Conservation (phyloP, 2,113 vertebrate species). For the Charina bottae region DNA sequence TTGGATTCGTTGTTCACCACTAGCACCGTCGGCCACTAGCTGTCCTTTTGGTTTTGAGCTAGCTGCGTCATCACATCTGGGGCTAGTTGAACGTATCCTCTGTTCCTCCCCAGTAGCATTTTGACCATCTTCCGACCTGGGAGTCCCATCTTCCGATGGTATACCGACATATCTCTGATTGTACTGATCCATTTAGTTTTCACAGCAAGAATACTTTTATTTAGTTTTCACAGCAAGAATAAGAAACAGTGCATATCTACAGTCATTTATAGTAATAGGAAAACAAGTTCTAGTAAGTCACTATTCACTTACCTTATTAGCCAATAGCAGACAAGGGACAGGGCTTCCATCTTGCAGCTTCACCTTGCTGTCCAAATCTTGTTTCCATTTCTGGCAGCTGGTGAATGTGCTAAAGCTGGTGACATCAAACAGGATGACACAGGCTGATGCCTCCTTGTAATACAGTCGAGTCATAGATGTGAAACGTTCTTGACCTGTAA, state of each 20-base stretch:
- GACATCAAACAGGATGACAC: slow-evolving; percentile 88
- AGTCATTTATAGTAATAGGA: not conserved
- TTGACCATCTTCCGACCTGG: too few species aligned
- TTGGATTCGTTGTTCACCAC: too few species aligned
- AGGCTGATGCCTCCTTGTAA: slow-evolving; percentile 84
- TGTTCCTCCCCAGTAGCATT: too few species aligned
- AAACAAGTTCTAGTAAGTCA: fast-evolving
- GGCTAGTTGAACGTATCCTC: too few species aligned
- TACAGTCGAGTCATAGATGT: slow-evolving; percentile 89
- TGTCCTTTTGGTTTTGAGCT: too few species aligned
- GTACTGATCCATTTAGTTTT: too few species aligned
- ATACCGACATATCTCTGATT: too few species aligned
- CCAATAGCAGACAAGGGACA: slow-evolving; percentile 87
- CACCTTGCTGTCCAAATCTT: slow-evolving; percentile 85
- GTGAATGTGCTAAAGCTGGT: slow-evolving; percentile 80
- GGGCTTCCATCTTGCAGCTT: slow-evolving; percentile 72
- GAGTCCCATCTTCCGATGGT: too few species aligned
- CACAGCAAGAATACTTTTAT: too few species aligned
- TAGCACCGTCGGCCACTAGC: too few species aligned
- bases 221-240: too few species aligned
- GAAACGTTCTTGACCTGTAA: slow-evolving; percentile 87
- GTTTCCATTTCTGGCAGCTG: slow-evolving; percentile 86
- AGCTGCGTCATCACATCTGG: too few species aligned
- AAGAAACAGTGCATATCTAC: not conserved
- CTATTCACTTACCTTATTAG: slow-evolving; percentile 81